Evolutionary conservation across 37 sponge, comb jelly and placozoan species (phyloP).

Genomic region (Lycopodina hypogea): DNA sequence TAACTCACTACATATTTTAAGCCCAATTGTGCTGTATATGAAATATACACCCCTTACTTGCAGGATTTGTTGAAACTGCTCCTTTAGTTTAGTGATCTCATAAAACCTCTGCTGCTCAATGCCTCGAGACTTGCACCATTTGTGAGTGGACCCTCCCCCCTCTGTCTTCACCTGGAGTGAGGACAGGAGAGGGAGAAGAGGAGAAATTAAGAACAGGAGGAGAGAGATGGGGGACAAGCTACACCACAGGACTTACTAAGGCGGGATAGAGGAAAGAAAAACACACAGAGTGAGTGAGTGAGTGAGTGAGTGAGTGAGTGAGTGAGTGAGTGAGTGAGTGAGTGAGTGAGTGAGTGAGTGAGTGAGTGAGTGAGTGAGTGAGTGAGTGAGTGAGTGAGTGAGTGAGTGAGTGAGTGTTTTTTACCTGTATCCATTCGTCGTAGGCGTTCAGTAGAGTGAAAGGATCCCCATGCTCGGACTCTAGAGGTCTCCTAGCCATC

Average conservation of each 20-base stretch:
- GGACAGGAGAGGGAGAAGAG: not conserved
- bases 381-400: no score
- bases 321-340: no score
- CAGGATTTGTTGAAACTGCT: conserved; percentile 87
- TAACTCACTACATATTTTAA: no score
- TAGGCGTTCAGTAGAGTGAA: conserved; percentile 86
- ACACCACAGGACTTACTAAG: no score
- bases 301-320: no score
- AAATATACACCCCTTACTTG: conserved; percentile 39
- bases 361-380: no score
- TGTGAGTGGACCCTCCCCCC: conserved; percentile 41
- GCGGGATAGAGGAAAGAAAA: no score
- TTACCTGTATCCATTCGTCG: conserved; percentile 89
- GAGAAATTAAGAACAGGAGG: not conserved
- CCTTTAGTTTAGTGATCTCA: conserved; percentile 89
- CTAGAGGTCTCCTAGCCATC: conserved; percentile 66
- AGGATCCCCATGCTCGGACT: conserved; percentile 89
- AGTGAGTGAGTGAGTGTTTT: no score
- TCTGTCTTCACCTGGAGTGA: conserved; percentile 74
- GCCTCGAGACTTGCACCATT: conserved; percentile 82
- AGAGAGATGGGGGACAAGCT: conserved; percentile 1
- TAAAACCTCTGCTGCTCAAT: conserved; percentile 91
- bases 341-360: no score
- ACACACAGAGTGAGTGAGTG: no score
- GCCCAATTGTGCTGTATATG: no score